These are phyloP conservation scores for Cantharis lateralis DNA, from an alignment of 2,888 invertebrate species.

Conservation along the genomic window DNA sequence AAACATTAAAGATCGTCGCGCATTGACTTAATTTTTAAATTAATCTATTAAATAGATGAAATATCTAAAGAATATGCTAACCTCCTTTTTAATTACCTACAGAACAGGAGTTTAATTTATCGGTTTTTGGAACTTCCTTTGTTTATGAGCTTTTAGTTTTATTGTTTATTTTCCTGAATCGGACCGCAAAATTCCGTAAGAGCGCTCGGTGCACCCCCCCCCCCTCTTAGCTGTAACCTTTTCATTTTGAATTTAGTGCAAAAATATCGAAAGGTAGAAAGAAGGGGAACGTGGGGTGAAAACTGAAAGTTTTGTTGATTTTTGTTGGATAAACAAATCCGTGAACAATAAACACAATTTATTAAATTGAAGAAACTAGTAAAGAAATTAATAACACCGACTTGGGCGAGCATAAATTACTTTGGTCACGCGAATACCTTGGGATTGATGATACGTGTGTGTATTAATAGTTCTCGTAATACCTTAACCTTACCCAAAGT, in stretches of 20 bases:
- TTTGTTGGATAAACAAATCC: neutral
- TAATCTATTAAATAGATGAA: neutral
- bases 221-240: too few relatives aligned
- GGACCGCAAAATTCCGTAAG: neutral
- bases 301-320: neutral
- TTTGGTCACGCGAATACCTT: neutral
- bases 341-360: neutral
- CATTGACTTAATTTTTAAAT: neutral
- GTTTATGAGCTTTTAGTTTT: neutral
- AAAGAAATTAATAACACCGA: neutral
- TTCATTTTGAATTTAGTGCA: too few relatives aligned
- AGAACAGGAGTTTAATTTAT: neutral
- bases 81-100: neutral
- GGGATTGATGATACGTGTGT: neutral
- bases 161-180: neutral
- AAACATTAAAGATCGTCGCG: neutral
- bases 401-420: neutral
- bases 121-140: neutral
- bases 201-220: too few relatives aligned
- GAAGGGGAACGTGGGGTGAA: neutral
- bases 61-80: neutral
- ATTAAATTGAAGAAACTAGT: neutral
- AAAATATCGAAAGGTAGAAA: too few relatives aligned
- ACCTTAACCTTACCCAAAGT: neutral
- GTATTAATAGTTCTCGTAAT: neutral